Percentiles rank a stretch among this genome's conserved stretches.
phyloP scores from a whole-genome alignment of 2,888 invertebrate genomes.

The Ceramica pisi region DNA sequence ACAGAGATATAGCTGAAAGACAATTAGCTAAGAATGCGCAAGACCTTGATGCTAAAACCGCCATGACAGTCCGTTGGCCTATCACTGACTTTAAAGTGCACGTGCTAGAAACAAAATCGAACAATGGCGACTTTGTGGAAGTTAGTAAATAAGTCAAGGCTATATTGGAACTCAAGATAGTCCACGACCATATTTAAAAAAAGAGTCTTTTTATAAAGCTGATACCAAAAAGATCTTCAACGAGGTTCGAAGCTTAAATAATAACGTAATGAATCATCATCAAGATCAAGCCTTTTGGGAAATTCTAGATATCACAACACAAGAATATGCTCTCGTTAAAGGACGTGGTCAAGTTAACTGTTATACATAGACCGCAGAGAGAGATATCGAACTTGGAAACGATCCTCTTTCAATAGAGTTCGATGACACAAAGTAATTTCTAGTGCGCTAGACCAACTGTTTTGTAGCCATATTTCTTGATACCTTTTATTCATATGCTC shows the following conservation, averaged over 20 bases:
- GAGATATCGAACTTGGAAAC: neutral
- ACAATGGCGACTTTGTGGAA: slow-evolving; percentile 36
- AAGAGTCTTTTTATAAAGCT: slow-evolving; percentile 4
- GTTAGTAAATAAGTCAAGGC: slow-evolving; percentile 50
- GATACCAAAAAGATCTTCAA: neutral
- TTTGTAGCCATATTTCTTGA: neutral
- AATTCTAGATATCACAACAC: neutral
- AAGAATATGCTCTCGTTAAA: slow-evolving; percentile 2
- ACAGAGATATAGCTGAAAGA: slow-evolving; percentile 34
- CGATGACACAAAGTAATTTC: neutral
- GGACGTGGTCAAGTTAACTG: neutral
- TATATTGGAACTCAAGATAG: slow-evolving; percentile 14
- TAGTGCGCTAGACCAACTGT: neutral
- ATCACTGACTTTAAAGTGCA: slow-evolving; percentile 42
- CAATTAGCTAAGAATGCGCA: slow-evolving; percentile 52
- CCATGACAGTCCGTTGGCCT: slow-evolving; percentile 44
- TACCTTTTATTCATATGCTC: slow-evolving; percentile 11
- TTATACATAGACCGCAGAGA: neutral
- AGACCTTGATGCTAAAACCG: slow-evolving; percentile 48
- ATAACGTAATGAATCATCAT: neutral
- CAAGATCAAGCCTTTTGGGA: neutral
- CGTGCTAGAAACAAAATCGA: slow-evolving; percentile 16
- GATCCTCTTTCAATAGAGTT: slow-evolving; percentile 5
- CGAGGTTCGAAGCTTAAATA: neutral
- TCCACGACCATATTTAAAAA: slow-evolving; percentile 8